Evolutionary conservation across 2,113 vertebrate species (phyloP), one percentile per base, ranked within the genome.

Genomic region (Leuciscus idus): DNA sequence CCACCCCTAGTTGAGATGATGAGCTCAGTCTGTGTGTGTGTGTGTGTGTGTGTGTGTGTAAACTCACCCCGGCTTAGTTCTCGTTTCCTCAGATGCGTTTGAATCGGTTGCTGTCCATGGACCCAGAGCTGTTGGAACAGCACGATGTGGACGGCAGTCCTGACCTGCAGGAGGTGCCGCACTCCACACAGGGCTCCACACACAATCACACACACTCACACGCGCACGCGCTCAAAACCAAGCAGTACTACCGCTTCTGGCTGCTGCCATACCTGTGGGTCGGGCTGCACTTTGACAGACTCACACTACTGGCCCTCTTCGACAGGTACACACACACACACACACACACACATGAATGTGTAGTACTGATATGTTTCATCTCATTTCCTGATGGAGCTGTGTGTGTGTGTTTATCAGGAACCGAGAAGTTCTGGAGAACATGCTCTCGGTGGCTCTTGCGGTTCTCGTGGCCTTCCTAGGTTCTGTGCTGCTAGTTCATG

Each of bases 391-490:
- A 43, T 76, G 10, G 6, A 61, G 61, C 9, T 55, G 17, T 19
- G 2, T 48, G 26, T 57, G 83, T 82, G 33, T 85, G 81, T 84
- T 39, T 86, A 74, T 0, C 89, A 96, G 98, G 95, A 99, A 99
- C 94, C 96, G 98, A 8, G 97, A 99, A 92, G 95, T 99, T 90
- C 91, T 99, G 84, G 98, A 99, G 94, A 99, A 99, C 0, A 93
- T 98, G 76, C 94, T 99, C 92, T 96, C 98, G 7, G 95, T 99
- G 74, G 93, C 96, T 88, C 93, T 99, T 86, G 98, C 98, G 23
- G 96, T 99, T 92, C 95, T 99, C 80, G 98, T 99, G 93, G 98
- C 98, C 87, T 99, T 99, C 91, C 93, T 99, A 92, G 98, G 98
- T 84, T 99, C 98, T 57, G 87, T 99, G 89, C 96, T 99, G 91